Evolutionary conservation across 2,113 vertebrate species (phyloP).

Genomic region (Pteronura brasiliensis): DNA sequence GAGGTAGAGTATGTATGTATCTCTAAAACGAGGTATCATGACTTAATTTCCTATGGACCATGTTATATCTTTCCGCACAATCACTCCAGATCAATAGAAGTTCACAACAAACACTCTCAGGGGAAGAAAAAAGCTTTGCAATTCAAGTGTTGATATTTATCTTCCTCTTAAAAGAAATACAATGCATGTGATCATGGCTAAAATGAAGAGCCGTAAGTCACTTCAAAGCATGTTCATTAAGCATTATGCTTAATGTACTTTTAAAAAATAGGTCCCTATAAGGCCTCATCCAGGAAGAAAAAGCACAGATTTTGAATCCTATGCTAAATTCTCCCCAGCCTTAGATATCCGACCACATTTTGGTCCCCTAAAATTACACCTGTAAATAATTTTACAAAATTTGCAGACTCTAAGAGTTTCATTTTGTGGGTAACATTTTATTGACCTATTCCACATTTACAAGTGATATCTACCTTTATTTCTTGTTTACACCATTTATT

Average conservation of each 20-base stretch:
- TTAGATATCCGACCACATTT: background rate
- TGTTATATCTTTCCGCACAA: background rate
- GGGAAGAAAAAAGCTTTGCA: conserved; percentile 17
- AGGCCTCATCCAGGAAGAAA: background rate
- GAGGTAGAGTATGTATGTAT: background rate
- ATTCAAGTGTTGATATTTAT: conserved; percentile 51
- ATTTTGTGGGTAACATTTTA: background rate
- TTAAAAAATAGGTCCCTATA: background rate
- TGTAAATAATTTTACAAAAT: background rate
- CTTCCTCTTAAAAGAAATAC: conserved; percentile 44
- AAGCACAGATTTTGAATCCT: background rate
- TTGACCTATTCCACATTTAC: background rate
- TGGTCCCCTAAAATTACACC: background rate
- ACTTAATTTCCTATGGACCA: background rate
- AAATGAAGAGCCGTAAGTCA: background rate
- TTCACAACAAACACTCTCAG: conserved; percentile 50
- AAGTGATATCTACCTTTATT: background rate
- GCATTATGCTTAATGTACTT: background rate
- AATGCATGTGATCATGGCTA: background rate
- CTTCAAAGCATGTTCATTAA: background rate
- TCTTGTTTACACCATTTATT: background rate
- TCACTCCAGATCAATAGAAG: conserved; percentile 44
- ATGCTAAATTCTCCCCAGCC: background rate
- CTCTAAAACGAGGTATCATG: background rate
- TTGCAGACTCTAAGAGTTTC: background rate